Percentiles rank a stretch among this genome's conserved stretches.
These are phyloP conservation scores for Pterophyllum scalare DNA, from an alignment of 2,113 vertebrate genomes.

Conservation along the genomic window DNA sequence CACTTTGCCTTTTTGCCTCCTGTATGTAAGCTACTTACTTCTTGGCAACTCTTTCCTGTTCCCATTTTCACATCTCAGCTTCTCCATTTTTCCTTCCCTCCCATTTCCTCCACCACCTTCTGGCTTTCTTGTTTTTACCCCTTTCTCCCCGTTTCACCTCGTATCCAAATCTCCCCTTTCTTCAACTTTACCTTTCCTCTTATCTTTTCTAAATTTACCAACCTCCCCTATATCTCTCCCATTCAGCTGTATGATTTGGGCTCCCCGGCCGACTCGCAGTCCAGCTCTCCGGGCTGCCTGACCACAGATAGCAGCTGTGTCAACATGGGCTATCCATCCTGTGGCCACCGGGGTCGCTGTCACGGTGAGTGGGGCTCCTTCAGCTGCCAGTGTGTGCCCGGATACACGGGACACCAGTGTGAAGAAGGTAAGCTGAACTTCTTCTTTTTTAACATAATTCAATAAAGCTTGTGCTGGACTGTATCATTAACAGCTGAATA, in stretches of 20 bases:
- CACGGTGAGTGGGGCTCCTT: constrained; percentile 87
- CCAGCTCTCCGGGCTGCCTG: constrained; percentile 86
- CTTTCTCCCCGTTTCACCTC: not conserved
- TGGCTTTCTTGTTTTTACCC: not conserved
- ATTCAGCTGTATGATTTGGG: constrained; percentile 86
- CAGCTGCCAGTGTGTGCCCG: constrained; percentile 86
- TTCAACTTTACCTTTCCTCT: not conserved
- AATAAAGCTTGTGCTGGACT: not conserved
- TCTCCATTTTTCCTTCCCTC: not conserved
- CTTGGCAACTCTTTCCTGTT: not conserved
- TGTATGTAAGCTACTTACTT: constrained; percentile 12
- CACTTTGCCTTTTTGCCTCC: constrained; percentile 15
- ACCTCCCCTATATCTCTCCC: constrained; percentile 36
- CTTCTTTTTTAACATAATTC: not conserved
- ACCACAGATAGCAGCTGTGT: constrained; percentile 87
- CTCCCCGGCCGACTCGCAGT: constrained; percentile 84
- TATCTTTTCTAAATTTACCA: not conserved
- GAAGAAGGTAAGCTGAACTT: constrained; percentile 83
- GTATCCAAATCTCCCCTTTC: not conserved
- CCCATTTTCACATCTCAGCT: not conserved
- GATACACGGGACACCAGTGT: constrained; percentile 86
- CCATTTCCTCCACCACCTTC: not conserved
- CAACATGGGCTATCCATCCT: constrained; percentile 85
- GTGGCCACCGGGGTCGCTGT: constrained; percentile 84
- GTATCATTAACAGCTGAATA: not conserved